Conservation (phyloP, 2,888 invertebrate genomes). For the Metacarcinus magister region DNA sequence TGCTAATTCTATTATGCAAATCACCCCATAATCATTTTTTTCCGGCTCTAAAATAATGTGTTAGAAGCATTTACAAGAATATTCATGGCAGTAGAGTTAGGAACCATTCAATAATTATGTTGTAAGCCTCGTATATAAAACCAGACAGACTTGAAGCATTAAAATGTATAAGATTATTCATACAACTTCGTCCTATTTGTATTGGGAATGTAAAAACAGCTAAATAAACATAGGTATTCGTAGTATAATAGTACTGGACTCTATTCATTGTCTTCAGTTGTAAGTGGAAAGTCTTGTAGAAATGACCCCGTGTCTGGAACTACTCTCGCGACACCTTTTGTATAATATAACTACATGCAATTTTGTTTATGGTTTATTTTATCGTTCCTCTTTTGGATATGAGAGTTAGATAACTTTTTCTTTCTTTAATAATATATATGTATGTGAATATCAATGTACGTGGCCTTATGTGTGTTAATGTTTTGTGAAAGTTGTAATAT, state of each 20-base stretch:
- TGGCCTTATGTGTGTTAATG: background rate
- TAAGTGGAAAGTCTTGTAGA: background rate
- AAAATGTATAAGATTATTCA: background rate
- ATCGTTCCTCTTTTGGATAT: background rate
- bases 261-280: background rate
- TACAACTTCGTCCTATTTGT: background rate
- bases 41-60: background rate
- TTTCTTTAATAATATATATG: background rate
- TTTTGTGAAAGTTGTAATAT: background rate
- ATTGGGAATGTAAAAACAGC: background rate
- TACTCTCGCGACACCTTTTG: background rate
- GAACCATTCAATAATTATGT: background rate
- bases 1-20: background rate
- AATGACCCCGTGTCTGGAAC: background rate
- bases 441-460: background rate
- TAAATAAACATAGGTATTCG: background rate
- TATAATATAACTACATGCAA: background rate
- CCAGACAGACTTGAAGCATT: background rate
- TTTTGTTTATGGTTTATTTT: background rate
- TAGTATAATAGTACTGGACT: background rate
- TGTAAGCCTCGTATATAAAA: background rate
- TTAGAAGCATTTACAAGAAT: background rate
- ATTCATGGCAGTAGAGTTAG: background rate
- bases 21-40: background rate
- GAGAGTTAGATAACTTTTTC: conserved; percentile 5